Percentiles rank a stretch among this genome's conserved stretches.
phyloP scores from a whole-genome alignment of 2,113 vertebrate species.

The Vimba vimba region DNA sequence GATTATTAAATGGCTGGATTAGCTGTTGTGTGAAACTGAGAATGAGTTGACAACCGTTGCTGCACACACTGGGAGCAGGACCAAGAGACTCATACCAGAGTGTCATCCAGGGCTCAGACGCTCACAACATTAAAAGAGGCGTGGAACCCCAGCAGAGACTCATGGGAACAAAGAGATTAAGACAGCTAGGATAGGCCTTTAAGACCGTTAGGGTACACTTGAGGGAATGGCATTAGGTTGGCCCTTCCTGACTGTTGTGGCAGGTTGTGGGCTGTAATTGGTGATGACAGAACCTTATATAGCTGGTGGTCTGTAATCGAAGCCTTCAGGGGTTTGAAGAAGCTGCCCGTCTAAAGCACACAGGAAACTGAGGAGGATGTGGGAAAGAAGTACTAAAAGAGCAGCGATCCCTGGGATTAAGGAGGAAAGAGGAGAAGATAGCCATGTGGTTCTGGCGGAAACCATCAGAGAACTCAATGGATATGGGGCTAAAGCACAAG shows the following conservation, averaged over 20 bases:
- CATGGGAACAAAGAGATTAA: slow-evolving; percentile 17
- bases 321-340: slow-evolving; percentile 62
- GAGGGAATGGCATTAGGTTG: slow-evolving; percentile 20
- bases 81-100: slow-evolving; percentile 49
- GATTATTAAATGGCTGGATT: slow-evolving; percentile 64
- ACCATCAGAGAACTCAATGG: slow-evolving; percentile 12
- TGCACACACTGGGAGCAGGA: slow-evolving; percentile 58
- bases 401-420: slow-evolving; percentile 53
- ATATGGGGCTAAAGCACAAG: slow-evolving; percentile 12
- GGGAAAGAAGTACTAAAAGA: slow-evolving; percentile 29
- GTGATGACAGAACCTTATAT: slow-evolving; percentile 58
- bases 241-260: slow-evolving; percentile 21
- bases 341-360: slow-evolving; percentile 60
- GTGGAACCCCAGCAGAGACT: background rate
- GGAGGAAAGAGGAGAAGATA: slow-evolving; percentile 42
- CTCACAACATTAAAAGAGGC: background rate
- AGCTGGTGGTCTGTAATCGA: slow-evolving; percentile 60
- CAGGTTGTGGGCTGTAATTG: slow-evolving; percentile 62
- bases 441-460: slow-evolving; percentile 23
- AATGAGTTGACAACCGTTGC: slow-evolving; percentile 67
- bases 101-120: slow-evolving; percentile 23
- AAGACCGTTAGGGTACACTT: slow-evolving; percentile 17
- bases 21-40: slow-evolving; percentile 42
- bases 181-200: background rate
- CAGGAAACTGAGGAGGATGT: slow-evolving; percentile 35